These are phyloP conservation scores for Cephus spinipes DNA, from an alignment of 2,888 invertebrate genomes.

Conservation along the genomic window DNA sequence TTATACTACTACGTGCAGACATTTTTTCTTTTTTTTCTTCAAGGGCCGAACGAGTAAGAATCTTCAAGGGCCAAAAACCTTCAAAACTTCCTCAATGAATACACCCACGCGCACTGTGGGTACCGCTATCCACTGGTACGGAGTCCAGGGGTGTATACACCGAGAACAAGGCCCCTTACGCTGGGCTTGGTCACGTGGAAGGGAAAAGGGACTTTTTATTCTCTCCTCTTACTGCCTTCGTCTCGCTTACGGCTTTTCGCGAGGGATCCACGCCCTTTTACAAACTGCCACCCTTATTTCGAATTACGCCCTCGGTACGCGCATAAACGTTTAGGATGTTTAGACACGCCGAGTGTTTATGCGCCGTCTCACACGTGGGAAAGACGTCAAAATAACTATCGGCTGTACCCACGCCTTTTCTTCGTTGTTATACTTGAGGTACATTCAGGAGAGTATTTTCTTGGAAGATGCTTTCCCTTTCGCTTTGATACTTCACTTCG, in stretches of 20 bases:
- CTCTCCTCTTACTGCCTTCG: not conserved
- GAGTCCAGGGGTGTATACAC: not conserved
- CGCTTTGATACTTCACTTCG: too few relatives aligned
- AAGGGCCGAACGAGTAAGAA: not conserved
- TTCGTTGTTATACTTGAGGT: constrained; percentile 16
- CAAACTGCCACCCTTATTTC: not conserved
- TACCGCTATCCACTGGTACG: not conserved
- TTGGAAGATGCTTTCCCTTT: too few relatives aligned
- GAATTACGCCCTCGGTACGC: not conserved
- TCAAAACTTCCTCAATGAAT: not conserved
- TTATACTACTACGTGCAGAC: not conserved
- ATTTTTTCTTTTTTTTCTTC: not conserved
- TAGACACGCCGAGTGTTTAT: constrained; percentile 2
- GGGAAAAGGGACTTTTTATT: not conserved
- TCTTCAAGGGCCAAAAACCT: not conserved
- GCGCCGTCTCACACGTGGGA: constrained; percentile 38
- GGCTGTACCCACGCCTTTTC: not conserved
- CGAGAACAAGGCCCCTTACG: not conserved
- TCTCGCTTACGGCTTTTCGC: not conserved
- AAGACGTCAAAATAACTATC: constrained; percentile 5
- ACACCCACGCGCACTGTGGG: not conserved
- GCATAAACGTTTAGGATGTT: not conserved
- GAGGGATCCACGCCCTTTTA: not conserved
- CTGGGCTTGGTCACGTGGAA: not conserved
- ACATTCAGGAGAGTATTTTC: constrained; percentile 23